Base-by-base conservation (phyloP, 2,797 vertebrate species). In the Clarias fuscus region DNA sequence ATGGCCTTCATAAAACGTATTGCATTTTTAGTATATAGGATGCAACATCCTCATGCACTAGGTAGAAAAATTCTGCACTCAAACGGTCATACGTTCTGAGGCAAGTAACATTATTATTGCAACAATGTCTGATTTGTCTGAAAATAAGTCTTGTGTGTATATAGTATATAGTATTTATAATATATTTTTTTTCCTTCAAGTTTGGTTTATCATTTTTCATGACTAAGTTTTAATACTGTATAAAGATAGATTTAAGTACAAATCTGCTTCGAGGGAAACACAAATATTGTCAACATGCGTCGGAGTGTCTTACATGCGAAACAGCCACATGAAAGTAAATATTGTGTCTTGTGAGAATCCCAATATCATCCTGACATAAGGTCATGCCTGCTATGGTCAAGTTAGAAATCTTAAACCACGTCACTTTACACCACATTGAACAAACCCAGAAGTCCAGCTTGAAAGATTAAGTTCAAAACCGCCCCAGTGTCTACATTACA, bases 11-110 rank as follows among this genome's bases (percentile, higher is more conserved):
- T 82, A 82, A 82, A 82, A 82, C 0, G 64, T 82, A 82, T 67
- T 82, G 80, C 80, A 86, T 89, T 87, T 89, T 90, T 53, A 86
- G 80, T 90, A 93, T 93, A 62, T 76, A 86, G 91, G 91, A 85
- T 70, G 92, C 83, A 93, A 90, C 90, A 90, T 91, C 92, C 93
- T 86, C 93, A 94, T 95, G 93, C 93, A 92, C 92, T 91, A 90
- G 76, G 91, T 92, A 89, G 80, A 75, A 80, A 75, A 90, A 77
- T 59, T 77, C 61, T 30, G 65, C 65, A 70, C 65, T 77, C 22
- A 82, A 89, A 88, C 72, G 75, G 78, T 82, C 78, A 86, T 83
- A 40, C 24, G 64, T 76, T 85, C 82, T 83, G 89, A 90, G 90
- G 86, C 90, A 88, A 89, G 86, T 84, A 84, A 90, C 89, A 43